Evolutionary conservation across 2,888 invertebrate species (phyloP).

Genomic region (Hybos culiciformis): DNA sequence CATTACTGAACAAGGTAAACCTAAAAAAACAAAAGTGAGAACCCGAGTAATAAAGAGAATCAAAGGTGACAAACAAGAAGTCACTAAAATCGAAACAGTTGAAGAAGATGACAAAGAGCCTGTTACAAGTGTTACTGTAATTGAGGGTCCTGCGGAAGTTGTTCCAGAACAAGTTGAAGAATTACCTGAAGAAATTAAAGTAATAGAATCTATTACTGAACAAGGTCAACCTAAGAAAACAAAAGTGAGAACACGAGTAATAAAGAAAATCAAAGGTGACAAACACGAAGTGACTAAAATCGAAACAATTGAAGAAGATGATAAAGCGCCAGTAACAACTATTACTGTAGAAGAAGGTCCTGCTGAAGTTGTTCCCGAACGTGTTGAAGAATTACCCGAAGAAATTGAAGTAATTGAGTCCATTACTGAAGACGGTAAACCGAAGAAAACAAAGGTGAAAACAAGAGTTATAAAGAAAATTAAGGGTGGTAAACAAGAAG

Average conservation of each 20-base stretch:
- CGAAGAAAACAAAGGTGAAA: slow-evolving; percentile 22
- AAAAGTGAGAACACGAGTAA: slow-evolving; percentile 28
- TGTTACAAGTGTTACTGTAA: slow-evolving; percentile 23
- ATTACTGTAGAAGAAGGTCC: slow-evolving; percentile 18
- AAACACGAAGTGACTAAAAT: slow-evolving; percentile 27
- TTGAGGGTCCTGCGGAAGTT: slow-evolving; percentile 24
- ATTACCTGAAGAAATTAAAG: slow-evolving; percentile 11
- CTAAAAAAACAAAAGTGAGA: slow-evolving; percentile 20
- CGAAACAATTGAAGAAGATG: slow-evolving; percentile 24
- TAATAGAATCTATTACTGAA: slow-evolving; percentile 12
- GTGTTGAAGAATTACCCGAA: slow-evolving; percentile 22
- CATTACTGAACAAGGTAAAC: slow-evolving; percentile 17
- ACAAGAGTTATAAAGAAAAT: slow-evolving; percentile 19
- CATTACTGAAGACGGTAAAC: slow-evolving; percentile 16
- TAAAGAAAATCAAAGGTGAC: slow-evolving; percentile 20
- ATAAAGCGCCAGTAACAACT: slow-evolving; percentile 23
- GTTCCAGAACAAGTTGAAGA: slow-evolving; percentile 22
- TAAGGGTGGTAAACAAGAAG: slow-evolving; percentile 25
- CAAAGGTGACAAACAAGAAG: slow-evolving; percentile 21
- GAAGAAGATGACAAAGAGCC: slow-evolving; percentile 28
- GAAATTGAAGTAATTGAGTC: slow-evolving; percentile 18
- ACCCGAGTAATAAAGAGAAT: slow-evolving; percentile 17
- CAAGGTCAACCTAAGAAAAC: slow-evolving; percentile 23
- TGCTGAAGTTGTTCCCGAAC: slow-evolving; percentile 13
- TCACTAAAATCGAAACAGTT: slow-evolving; percentile 25